Base-by-base conservation (phyloP, 2,113 vertebrate species). In the Phrynocephalus versicolor region DNA sequence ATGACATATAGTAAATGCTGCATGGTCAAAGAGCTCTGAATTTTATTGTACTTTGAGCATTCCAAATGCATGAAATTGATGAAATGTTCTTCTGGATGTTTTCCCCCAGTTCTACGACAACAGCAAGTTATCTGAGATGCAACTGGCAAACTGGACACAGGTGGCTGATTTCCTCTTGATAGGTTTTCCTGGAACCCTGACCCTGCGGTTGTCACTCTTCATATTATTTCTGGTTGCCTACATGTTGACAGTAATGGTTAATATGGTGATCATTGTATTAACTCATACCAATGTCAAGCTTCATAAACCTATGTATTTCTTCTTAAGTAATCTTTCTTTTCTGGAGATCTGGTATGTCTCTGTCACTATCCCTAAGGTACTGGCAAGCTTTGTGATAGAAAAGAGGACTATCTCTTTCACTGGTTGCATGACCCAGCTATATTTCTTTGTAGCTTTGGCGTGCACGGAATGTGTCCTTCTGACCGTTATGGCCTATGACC, bases 301-400 rank as follows among this genome's bases (percentile, higher is more conserved):
- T 85, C 93, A 91, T 83, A 94, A 95, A 82, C 93, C 94, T 70
- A 91, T 89, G 89, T 94, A 92, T 74, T 16, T 94, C 76, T 92
- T 95, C 73, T 88, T 94, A 33, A 82, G 91, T 79, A 90, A 89
- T 60, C 90, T 95, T 76, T 94, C 95, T 83, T 89, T 95, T 84
- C 90, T 96, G 37, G 94, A 94, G 80, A 89, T 92, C 6, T 91
- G 94, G 88, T 93, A 93, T 1, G 21, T 95, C 58, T 93, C 94
- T 0, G 91, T 93, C 74, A 95, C 90, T 0, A 84, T 92, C 23
- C 94, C 95, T 81, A 93, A 91, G 60, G 83, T 91, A 88, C 89
- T 94, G 37, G 35, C 88, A 10, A 85, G 92, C 55, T 91, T 93
- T 69, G 80, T 82, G 7, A 79, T 71, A 0, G 16, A 35, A 6